Evolutionary conservation across 2,888 invertebrate genomes (phyloP).

Genomic region (Philereme vetulata): DNA sequence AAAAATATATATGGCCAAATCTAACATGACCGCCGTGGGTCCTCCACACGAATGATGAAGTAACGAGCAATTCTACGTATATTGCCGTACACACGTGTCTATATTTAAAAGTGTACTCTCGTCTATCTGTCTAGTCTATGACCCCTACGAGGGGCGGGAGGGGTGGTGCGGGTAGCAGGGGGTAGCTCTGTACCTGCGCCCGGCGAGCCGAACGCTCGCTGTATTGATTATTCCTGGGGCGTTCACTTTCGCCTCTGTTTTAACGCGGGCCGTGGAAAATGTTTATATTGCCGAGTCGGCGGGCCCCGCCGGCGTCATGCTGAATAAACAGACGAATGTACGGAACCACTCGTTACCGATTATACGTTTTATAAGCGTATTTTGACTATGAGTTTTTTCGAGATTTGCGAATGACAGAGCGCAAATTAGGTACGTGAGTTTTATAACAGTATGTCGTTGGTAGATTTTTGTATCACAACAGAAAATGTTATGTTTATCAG

Average conservation of each 20-base stretch:
- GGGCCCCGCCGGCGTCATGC: constrained; percentile 54
- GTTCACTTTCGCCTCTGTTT: constrained; percentile 83
- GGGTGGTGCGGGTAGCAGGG: constrained; percentile 33
- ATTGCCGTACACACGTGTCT: constrained; percentile 15
- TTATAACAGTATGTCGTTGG: too few species aligned
- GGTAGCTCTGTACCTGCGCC: constrained; percentile 71
- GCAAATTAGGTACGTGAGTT: too few species aligned
- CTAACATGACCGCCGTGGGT: too few species aligned
- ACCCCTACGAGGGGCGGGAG: constrained; percentile 50
- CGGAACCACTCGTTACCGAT: constrained; percentile 57
- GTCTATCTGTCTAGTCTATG: constrained; percentile 59
- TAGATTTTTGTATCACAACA: too few species aligned
- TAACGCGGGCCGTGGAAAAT: constrained; percentile 78
- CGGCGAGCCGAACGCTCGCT: constrained; percentile 52
- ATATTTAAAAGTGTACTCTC: constrained; percentile 40
- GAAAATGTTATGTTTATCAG: too few species aligned
- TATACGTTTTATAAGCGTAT: constrained; percentile 58
- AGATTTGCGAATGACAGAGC: too few species aligned
- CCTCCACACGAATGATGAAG: not conserved
- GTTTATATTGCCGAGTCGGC: constrained; percentile 78
- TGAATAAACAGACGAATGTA: constrained; percentile 65
- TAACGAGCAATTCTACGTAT: constrained; percentile 2
- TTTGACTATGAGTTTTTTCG: constrained; percentile 36
- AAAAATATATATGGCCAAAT: too few species aligned
- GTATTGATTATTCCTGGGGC: constrained; percentile 61